phyloP scores from a whole-genome alignment of 92 coral and sea anemone genomes.

The Bergia puertoricense region DNA sequence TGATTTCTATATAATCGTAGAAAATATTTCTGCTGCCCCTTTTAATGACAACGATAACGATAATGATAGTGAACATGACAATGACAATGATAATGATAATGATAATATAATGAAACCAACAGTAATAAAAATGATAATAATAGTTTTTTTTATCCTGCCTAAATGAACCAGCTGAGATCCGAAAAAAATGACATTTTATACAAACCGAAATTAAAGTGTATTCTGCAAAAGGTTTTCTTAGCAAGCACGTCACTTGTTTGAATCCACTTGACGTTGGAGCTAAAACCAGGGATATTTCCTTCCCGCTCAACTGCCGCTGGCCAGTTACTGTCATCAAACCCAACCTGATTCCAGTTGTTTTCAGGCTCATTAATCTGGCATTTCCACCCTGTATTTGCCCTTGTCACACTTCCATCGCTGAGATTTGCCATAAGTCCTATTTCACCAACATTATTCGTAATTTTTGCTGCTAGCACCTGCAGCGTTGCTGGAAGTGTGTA shows the following conservation, averaged over 20 bases:
- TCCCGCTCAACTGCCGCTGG: constrained; percentile 59
- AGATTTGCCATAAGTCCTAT: constrained; percentile 56
- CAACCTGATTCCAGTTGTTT: constrained; percentile 53
- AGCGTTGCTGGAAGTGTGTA: constrained; percentile 58
- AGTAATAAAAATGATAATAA: too few species aligned
- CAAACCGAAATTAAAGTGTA: constrained; percentile 20
- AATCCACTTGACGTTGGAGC: constrained; percentile 63
- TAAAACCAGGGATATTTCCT: constrained; percentile 38
- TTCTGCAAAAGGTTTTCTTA: constrained; percentile 55
- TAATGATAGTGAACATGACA: too few species aligned
- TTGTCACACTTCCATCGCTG: constrained; percentile 63
- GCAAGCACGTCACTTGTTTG: constrained; percentile 42
- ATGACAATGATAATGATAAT: too few species aligned
- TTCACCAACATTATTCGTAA: constrained; percentile 54
- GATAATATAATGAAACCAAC: too few species aligned
- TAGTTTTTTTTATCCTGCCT: too few species aligned
- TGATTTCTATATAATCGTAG: too few species aligned
- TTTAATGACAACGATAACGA: too few species aligned
- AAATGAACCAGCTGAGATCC: too few species aligned
- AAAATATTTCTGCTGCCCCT: too few species aligned
- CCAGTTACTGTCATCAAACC: constrained; percentile 78
- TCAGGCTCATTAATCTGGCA: constrained; percentile 46
- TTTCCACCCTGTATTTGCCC: constrained; percentile 60
- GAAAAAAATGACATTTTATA: too few species aligned
- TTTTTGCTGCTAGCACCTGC: constrained; percentile 59